phyloP scores from a whole-genome alignment of 2,113 vertebrate genomes.

The Coreoperca whiteheadi region DNA sequence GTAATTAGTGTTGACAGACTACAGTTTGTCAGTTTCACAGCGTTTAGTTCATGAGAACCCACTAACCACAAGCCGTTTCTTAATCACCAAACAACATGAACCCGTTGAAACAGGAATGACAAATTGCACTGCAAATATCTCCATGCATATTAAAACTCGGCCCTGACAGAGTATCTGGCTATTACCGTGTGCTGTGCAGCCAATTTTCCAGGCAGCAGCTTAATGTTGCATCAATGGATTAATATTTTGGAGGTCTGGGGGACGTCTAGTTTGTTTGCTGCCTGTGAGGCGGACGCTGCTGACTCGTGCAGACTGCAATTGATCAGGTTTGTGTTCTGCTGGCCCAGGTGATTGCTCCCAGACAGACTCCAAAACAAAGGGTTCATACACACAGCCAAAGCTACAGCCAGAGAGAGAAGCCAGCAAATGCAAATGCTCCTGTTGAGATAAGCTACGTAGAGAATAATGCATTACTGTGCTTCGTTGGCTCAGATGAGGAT shows the following conservation, averaged over 20 bases:
- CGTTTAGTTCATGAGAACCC: conserved; percentile 39
- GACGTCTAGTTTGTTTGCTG: conserved; percentile 40
- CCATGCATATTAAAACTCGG: conserved; percentile 70
- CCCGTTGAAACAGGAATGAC: conserved; percentile 33
- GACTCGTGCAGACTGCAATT: conserved; percentile 60
- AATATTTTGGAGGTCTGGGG: conserved; percentile 55
- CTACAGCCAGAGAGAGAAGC: conserved; percentile 12
- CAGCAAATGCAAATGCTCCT: conserved; percentile 5
- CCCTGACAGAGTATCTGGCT: conserved; percentile 41
- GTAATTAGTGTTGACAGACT: conserved; percentile 24
- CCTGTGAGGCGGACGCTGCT: conserved; percentile 46
- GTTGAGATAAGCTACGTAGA: conserved; percentile 15
- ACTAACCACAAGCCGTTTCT: conserved; percentile 19
- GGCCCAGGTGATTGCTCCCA: conserved; percentile 56
- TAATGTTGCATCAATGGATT: conserved; percentile 68
- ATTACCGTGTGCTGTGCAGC: conserved; percentile 42
- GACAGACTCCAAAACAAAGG: conserved; percentile 56
- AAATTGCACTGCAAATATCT: conserved; percentile 37
- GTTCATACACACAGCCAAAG: conserved; percentile 42
- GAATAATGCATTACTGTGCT: conserved; percentile 36
- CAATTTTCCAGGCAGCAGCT: conserved; percentile 64
- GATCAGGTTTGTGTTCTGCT: conserved; percentile 63
- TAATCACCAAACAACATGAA: conserved; percentile 18
- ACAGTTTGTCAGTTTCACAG: background rate
- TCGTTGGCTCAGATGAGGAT: conserved; percentile 12